Base-by-base conservation (phyloP, 1,140 invertebrate genomes). In the Venturia canescens region DNA sequence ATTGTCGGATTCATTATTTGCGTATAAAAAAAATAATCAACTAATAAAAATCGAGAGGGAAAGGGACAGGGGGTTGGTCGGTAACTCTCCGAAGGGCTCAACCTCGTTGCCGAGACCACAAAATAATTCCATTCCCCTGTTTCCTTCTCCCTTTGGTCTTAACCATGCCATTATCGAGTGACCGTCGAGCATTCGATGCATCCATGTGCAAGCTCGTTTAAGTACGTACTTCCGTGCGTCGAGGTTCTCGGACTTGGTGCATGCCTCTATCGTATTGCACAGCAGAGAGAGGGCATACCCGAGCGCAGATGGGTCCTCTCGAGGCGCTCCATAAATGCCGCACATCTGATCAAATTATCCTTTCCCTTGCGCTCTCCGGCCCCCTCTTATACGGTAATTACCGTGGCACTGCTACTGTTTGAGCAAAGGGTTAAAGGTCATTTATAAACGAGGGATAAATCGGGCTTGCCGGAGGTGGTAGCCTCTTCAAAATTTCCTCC, bases 241-340 rank as follows among this genome's bases (percentile, higher is more conserved):
- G n/a, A n/a, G 3, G 13, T 26, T 66, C 23, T 23, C 60, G 23
- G 60, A 66, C 60, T 66, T 66, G n/a, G n/a, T n/a, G 60, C n/a
- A 66, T 66, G 60, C 60, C 60, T 72, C 31, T 50, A 21, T 57
- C 53, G 53, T 57, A 23, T 57, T 27, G n/a, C 15, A 31, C 9
- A 70, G 27, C 67, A 15, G 6, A 7, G 27, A 71, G 31, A 16
- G 70, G 15, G 26, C 70, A 31, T 38, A 1, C 31, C 70, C 27
- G n/a, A 38, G 27, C n/a, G 27, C 70, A 72, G 34, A 50, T 72
- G 70, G 31, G 44, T 72, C 70, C 44, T 44, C 44, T 38, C 70
- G 44, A 38, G 70, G 31, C 70, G 70, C 31, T 72, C 70, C 70
- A 38, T 72, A 72, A 72, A 72, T 72, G 31, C 70, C 44, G n/a